These are phyloP conservation scores for Platichthys stellatus DNA, from an alignment of 2,113 vertebrate genomes.

Conservation along the genomic window DNA sequence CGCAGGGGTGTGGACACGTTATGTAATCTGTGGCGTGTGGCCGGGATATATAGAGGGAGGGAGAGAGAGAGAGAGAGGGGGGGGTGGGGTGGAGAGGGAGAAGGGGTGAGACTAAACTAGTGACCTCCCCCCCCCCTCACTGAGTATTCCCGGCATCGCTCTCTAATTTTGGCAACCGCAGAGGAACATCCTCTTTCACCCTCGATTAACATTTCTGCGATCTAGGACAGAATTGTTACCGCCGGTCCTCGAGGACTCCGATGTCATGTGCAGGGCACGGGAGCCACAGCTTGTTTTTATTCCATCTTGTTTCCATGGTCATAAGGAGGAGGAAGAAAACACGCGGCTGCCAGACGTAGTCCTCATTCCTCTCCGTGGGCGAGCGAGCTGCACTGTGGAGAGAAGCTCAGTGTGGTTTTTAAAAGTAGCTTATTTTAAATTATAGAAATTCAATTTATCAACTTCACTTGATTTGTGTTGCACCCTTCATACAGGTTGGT, in stretches of 20 bases:
- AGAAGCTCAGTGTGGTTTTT: no score
- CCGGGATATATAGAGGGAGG: slow-evolving; percentile 30
- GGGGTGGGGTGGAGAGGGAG: slow-evolving; percentile 22
- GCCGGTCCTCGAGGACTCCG: slow-evolving; percentile 28
- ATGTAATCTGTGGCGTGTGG: slow-evolving; percentile 67
- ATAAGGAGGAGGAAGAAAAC: slow-evolving; percentile 12
- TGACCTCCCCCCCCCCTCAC: slow-evolving; percentile 54
- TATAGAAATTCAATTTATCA: no score
- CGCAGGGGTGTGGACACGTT: slow-evolving; percentile 61
- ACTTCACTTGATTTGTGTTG: no score
- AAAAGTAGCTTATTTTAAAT: no score
- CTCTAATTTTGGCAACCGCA: slow-evolving; percentile 53
- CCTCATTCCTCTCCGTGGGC: background rate
- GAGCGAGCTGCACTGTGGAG: background rate
- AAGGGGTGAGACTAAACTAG: slow-evolving; percentile 73
- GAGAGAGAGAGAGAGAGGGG: background rate
- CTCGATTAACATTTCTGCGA: slow-evolving; percentile 50
- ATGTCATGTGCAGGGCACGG: slow-evolving; percentile 32
- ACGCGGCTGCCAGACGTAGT: background rate
- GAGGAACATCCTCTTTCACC: slow-evolving; percentile 58
- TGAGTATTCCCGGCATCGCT: slow-evolving; percentile 59
- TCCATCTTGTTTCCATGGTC: slow-evolving; percentile 39
- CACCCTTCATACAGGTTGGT: no score
- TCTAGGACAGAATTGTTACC: slow-evolving; percentile 36
- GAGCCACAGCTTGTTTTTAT: slow-evolving; percentile 30